Evolutionary conservation across 2,113 vertebrate species (phyloP), one percentile per base, ranked within the genome.

Genomic region (Syngnathus scovelli): DNA sequence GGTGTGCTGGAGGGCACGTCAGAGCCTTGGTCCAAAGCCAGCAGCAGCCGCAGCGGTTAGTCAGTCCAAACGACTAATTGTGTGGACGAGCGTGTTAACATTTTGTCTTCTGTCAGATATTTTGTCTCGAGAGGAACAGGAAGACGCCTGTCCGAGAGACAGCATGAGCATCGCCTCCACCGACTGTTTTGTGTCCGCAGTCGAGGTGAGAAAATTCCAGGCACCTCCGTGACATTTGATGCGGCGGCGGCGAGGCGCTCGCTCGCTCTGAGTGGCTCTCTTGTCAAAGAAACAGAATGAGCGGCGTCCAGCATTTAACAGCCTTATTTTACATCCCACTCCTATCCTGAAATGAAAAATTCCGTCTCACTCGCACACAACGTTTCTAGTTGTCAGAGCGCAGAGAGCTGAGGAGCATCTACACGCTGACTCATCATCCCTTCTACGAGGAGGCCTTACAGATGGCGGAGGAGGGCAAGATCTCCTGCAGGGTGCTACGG

Each of bases 361-460:
- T 44, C 4, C 43, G 27, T 33, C 27, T 33, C 41, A 12, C 41
- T 11, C 41, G 12, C 41, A 12, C 41, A 43, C 41, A 43, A 43
- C 41, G 10, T 44, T 44, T 4, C 43, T 8, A 62, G 96, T 89
- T 95, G 73, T 71, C 94, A 0, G 96, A 96, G 41, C 92, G 94
- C 80, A 89, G 91, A 69, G 95, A 95, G 59, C 74, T 82, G 6
- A 89, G 88, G 63, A 92, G 72, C 2, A 58, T 71, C 0, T 86
- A 83, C 21, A 77, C 85, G 11, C 89, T 95, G 6, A 94, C 92
- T 66, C 92, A 90, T 56, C 93, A 93, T 49, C 93, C 92, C 0
- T 83, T 98, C 66, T 99, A 99, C 7, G 94, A 98, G 74, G 95
- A 98, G 84, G 97, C 95, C 2, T 92, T 98, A 90, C 90, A 90